phyloP scores from a whole-genome alignment of 2,888 invertebrate species.

The Ephialtes manifestator region DNA sequence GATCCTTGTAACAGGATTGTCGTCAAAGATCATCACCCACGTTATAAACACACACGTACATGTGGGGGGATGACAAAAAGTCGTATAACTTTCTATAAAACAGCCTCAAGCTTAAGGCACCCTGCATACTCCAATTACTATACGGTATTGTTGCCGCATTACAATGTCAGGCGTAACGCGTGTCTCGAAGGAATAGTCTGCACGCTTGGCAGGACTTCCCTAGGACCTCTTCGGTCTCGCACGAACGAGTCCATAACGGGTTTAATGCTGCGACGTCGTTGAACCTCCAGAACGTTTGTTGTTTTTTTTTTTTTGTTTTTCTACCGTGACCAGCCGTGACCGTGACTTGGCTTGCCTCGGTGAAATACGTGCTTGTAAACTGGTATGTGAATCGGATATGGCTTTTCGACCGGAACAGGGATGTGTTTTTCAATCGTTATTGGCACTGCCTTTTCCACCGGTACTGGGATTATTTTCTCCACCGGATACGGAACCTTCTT shows the following conservation, averaged over 20 bases:
- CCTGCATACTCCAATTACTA: not conserved
- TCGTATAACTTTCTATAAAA: constrained; percentile 25
- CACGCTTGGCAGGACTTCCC: constrained; percentile 11
- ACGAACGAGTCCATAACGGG: constrained; percentile 8
- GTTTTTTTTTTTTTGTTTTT: constrained; percentile 17
- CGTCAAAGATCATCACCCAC: not conserved
- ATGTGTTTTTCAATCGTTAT: constrained; percentile 90
- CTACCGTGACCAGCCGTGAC: constrained; percentile 64
- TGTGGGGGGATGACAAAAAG: not conserved
- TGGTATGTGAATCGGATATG: constrained; percentile 90
- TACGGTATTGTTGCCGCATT: not conserved
- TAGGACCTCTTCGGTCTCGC: constrained; percentile 13
- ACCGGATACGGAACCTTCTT: constrained; percentile 91
- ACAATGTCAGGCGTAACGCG: not conserved
- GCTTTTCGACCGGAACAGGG: constrained; percentile 89
- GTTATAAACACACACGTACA: not conserved
- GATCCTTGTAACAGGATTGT: not conserved
- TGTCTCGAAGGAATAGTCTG: not conserved
- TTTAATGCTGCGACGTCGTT: constrained; percentile 15
- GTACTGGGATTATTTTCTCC: constrained; percentile 89
- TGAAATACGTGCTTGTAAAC: constrained; percentile 91
- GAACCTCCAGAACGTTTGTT: not conserved
- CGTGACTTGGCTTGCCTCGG: constrained; percentile 87
- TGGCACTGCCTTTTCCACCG: constrained; percentile 90
- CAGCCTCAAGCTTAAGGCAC: not conserved